Percentiles rank a stretch among this genome's conserved stretches.
These are phyloP conservation scores for Drosophila birchii DNA, from an alignment of 2,888 invertebrate species.

Conservation along the genomic window DNA sequence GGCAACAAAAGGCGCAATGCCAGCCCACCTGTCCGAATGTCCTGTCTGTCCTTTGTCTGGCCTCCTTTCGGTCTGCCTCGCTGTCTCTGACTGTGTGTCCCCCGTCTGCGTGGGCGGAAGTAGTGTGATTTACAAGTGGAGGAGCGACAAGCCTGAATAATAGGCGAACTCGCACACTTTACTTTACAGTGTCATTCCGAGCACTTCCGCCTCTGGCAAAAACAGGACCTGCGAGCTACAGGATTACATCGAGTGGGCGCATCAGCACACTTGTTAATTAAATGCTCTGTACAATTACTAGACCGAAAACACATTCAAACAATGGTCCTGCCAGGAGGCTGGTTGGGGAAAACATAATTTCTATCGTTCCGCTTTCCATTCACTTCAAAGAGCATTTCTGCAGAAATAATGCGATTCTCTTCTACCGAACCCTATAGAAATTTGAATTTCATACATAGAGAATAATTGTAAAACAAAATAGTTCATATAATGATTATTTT, in stretches of 20 bases:
- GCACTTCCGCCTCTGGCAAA: constrained; percentile 50
- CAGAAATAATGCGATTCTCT: constrained; percentile 6
- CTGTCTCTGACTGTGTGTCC: constrained; percentile 19
- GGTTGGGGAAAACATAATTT: constrained; percentile 14
- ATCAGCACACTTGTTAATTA: constrained; percentile 37
- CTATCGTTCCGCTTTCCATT: not conserved
- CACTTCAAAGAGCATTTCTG: constrained; percentile 23
- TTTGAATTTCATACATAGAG: constrained; percentile 2
- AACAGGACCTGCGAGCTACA: constrained; percentile 12
- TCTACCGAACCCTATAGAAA: constrained; percentile 7
- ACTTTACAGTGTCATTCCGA: constrained; percentile 62
- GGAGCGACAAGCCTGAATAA: constrained; percentile 61
- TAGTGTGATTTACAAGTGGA: constrained; percentile 77
- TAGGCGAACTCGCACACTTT: constrained; percentile 53
- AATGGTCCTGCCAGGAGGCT: constrained; percentile 1
- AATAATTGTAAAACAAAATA: not conserved
- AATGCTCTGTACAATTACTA: constrained; percentile 31
- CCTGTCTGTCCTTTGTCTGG: constrained; percentile 39
- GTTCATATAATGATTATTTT: not conserved
- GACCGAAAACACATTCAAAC: constrained; percentile 25
- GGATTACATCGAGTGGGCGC: constrained; percentile 15
- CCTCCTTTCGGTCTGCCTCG: not conserved
- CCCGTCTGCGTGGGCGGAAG: constrained; percentile 59
- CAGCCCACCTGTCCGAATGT: constrained; percentile 31
- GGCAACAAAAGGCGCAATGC: constrained; percentile 27